Evolutionary conservation across 2,113 vertebrate genomes (phyloP), one percentile per base, ranked within the genome.

Genomic region (Entelurus aequoreus): DNA sequence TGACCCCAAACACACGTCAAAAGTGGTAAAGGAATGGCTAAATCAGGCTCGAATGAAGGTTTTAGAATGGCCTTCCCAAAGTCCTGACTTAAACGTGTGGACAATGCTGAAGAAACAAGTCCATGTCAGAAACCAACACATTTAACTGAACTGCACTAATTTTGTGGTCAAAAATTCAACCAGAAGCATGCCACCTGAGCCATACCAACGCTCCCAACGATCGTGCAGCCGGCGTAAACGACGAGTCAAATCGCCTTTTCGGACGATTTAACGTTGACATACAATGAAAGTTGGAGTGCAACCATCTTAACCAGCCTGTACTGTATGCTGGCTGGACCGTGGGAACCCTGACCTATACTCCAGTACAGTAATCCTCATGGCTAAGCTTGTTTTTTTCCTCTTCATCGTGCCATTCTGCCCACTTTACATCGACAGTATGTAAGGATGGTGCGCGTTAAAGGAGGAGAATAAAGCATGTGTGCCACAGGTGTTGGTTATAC

Each of bases 401-500:
- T 28, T 52, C 77, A 50, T 16, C 42, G 60, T 57, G 54, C 55
- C 54, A 71, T 3, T 54, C 46, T 48, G 28, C 40, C 37, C 40
- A 63, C 62, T 75, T 67, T 50, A 74, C 68, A 60, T 15, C 5
- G 62, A 70, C 51, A 66, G 46, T 1, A 62, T 15, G 47, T 14
- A 28, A 13, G 38, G 5, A 13, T 10, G 8, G 5, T 9, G 2
- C 5, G 44, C 19, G 42, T 21, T 3, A 42, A 12, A 19, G 3
- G 10, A 46, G 4, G 42, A 46, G 42, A 46, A 46, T 46, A 46
- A 46, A 44, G 55, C 55, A 44, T 55, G 14, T 40, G 58, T 69
- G 76, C 79, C 80, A 87, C 86, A 86, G 81, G 84, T 86, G 86
- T 82, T 79, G 16, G 78, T 86, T 86, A 89, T 76, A 83, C 84